Conservation (phyloP, 2,888 invertebrate genomes). For the Callimorpha dominula region DNA sequence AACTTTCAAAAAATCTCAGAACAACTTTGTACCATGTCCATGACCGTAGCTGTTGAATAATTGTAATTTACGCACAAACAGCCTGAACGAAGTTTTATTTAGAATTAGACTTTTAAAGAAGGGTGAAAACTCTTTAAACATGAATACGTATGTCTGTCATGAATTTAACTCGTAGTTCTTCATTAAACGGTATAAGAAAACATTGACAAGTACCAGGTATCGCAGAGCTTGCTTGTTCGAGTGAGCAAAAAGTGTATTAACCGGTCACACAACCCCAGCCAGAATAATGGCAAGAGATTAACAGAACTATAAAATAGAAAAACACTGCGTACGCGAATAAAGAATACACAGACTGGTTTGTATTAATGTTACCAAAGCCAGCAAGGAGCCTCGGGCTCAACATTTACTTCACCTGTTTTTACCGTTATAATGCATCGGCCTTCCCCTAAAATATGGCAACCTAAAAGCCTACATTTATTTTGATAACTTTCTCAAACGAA, state of each 20-base stretch:
- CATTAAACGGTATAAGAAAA: slow-evolving; percentile 22
- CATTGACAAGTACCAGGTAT: slow-evolving; percentile 13
- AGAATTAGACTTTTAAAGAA: slow-evolving; percentile 6
- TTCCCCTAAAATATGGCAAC: slow-evolving; percentile 78
- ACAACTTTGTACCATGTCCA: neutral
- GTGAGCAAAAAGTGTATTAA: slow-evolving; percentile 30
- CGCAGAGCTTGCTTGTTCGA: neutral
- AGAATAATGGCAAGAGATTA: slow-evolving; percentile 32
- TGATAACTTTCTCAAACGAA: slow-evolving; percentile 72
- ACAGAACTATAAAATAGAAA: slow-evolving; percentile 57
- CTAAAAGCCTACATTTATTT: slow-evolving; percentile 76
- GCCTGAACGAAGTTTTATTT: neutral
- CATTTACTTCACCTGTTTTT: slow-evolving; percentile 62
- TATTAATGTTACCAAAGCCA: slow-evolving; percentile 51
- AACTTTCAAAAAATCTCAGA: neutral
- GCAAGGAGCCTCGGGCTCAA: slow-evolving; percentile 47
- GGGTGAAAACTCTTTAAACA: neutral
- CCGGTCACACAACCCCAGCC: slow-evolving; percentile 25
- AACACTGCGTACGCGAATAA: slow-evolving; percentile 51
- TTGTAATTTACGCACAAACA: neutral
- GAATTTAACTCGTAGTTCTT: neutral
- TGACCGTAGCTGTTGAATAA: neutral
- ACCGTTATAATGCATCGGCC: slow-evolving; percentile 71
- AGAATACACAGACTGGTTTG: slow-evolving; percentile 52
- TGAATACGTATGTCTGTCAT: neutral